These are phyloP conservation scores for Lasioglossum marginatum DNA, from an alignment of 2,888 invertebrate genomes.

Conservation along the genomic window DNA sequence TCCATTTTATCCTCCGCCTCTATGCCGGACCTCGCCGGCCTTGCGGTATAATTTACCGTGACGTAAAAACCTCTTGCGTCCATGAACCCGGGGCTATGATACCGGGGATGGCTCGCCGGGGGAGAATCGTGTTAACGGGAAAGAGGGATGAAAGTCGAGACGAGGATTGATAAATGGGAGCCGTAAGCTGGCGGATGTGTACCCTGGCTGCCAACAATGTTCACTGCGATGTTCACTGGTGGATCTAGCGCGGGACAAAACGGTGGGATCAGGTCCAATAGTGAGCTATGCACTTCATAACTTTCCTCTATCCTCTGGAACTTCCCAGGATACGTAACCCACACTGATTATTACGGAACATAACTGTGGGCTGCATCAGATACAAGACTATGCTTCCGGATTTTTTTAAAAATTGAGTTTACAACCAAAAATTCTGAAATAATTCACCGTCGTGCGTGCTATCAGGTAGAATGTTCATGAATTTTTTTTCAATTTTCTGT, in stretches of 20 bases:
- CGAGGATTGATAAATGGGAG: conserved; percentile 22
- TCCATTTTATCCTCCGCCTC: conserved; percentile 35
- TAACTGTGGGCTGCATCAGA: no score
- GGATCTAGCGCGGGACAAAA: not conserved
- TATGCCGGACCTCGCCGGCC: conserved; percentile 35
- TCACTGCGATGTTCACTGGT: not conserved
- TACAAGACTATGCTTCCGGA: no score
- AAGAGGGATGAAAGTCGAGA: not conserved
- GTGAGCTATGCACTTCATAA: not conserved
- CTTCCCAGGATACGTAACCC: not conserved
- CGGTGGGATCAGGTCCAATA: conserved; percentile 4
- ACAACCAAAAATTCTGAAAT: no score
- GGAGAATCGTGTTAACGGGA: conserved; percentile 19
- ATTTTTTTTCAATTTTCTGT: no score
- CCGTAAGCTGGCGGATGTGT: conserved; percentile 2
- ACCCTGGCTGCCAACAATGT: not conserved
- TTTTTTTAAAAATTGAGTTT: no score
- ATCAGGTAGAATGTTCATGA: no score
- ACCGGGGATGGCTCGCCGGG: not conserved
- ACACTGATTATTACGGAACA: no score
- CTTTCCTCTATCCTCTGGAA: not conserved
- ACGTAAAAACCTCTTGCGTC: conserved; percentile 38
- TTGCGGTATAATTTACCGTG: conserved; percentile 38
- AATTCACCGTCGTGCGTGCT: no score
- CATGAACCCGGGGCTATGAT: conserved; percentile 25